phyloP scores from a whole-genome alignment of 2,888 invertebrate genomes.

The Chaitophorus viminalis region DNA sequence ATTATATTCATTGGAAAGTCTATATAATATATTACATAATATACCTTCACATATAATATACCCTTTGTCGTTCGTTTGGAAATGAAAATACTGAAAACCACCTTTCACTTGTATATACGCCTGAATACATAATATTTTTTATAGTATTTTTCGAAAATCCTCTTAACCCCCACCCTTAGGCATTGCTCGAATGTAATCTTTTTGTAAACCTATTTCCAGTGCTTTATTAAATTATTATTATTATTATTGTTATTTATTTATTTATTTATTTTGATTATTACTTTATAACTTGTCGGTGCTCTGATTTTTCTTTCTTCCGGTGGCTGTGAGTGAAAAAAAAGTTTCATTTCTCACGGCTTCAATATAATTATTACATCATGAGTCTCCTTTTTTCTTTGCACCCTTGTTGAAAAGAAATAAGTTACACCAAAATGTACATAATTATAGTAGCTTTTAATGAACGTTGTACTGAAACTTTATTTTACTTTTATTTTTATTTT shows the following conservation, averaged over 20 bases:
- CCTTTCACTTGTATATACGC: too few relatives aligned
- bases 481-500: background rate
- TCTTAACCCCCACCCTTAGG: too few relatives aligned
- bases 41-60: too few relatives aligned
- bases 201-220: background rate
- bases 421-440: background rate
- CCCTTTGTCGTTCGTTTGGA: too few relatives aligned
- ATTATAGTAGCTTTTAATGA: conserved; percentile 36
- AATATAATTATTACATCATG: conserved; percentile 25
- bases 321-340: background rate
- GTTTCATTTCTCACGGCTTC: background rate
- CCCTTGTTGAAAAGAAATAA: background rate
- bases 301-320: background rate
- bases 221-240: too few relatives aligned
- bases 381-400: background rate
- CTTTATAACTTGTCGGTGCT: background rate
- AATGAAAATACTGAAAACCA: too few relatives aligned
- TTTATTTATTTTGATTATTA: background rate
- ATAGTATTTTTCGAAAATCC: too few relatives aligned
- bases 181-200: background rate
- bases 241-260: too few relatives aligned
- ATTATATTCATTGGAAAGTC: background rate
- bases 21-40: too few relatives aligned
- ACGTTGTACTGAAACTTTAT: conserved; percentile 17
- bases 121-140: too few relatives aligned